Conservation (phyloP, 2,113 vertebrate genomes). For the Lonchura striata region DNA sequence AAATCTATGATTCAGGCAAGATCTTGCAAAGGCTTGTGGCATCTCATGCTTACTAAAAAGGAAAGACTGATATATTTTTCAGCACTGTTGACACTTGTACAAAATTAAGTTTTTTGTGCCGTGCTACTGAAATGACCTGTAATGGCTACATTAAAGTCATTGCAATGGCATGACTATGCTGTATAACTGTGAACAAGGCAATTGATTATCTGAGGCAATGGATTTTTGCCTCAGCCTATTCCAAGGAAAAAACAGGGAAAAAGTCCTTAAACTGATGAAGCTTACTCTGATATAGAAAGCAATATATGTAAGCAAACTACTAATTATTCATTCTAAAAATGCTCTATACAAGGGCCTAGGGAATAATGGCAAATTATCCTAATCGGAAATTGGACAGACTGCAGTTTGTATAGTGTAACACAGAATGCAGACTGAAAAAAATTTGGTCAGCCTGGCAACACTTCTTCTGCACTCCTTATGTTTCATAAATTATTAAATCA, state of each 20-base stretch:
- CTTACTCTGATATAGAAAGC: background rate
- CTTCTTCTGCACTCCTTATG: background rate
- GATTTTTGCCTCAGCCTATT: background rate
- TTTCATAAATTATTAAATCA: constrained; percentile 27
- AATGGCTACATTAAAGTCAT: background rate
- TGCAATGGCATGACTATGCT: accelerated
- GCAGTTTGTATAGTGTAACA: background rate
- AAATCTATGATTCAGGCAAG: background rate
- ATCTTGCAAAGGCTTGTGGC: background rate
- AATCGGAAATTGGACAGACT: background rate
- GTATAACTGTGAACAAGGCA: background rate
- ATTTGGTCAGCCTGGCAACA: background rate
- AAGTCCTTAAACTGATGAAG: background rate
- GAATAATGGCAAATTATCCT: background rate
- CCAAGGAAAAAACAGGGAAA: background rate
- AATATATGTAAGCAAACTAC: background rate
- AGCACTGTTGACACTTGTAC: background rate
- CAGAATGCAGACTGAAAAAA: background rate
- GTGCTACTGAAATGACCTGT: background rate
- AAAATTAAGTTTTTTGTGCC: background rate
- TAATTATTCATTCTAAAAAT: background rate
- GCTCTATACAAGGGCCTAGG: background rate
- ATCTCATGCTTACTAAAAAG: background rate
- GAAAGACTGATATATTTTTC: background rate
- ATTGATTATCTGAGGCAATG: background rate